A percentile compares a stretch with the other conserved stretches of the same genome.
These are phyloP conservation scores for Lepidocolaptes lacrymiger DNA, from an alignment of 2,797 vertebrate genomes.

Conservation along the genomic window DNA sequence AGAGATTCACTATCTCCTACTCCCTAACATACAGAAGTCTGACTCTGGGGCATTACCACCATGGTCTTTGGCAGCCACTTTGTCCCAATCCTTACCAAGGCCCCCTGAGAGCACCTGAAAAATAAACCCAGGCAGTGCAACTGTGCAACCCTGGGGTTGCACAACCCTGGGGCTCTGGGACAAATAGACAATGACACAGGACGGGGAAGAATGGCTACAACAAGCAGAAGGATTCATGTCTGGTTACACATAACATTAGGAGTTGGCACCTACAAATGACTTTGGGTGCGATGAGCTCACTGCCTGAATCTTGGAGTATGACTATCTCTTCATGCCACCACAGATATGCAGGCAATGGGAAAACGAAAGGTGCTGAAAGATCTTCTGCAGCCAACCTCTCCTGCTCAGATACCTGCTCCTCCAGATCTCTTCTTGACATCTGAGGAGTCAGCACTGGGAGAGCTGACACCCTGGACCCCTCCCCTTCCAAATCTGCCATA, in stretches of 20 bases:
- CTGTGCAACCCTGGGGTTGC: not conserved
- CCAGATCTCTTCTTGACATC: not conserved
- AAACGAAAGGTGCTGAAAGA: not conserved
- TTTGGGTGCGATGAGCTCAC: not conserved
- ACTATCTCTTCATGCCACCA: not conserved
- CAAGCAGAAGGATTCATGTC: not conserved
- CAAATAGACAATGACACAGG: fast-evolving
- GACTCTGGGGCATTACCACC: not conserved
- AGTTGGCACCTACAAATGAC: not conserved
- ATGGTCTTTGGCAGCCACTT: not conserved
- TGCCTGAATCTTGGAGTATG: not conserved
- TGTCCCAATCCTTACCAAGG: not conserved
- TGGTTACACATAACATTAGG: not conserved
- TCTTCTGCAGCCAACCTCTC: not conserved
- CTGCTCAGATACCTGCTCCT: not conserved
- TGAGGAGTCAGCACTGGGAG: not conserved
- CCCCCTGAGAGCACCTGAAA: not conserved
- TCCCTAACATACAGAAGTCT: not conserved
- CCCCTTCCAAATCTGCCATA: not conserved
- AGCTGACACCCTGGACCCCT: not conserved
- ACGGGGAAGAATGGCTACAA: not conserved
- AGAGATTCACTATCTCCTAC: not conserved
- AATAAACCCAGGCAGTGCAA: not conserved
- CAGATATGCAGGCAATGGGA: not conserved
- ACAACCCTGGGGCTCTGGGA: not conserved